Base-by-base conservation (phyloP, 1,140 invertebrate genomes). In the Drosophila jambulina region DNA sequence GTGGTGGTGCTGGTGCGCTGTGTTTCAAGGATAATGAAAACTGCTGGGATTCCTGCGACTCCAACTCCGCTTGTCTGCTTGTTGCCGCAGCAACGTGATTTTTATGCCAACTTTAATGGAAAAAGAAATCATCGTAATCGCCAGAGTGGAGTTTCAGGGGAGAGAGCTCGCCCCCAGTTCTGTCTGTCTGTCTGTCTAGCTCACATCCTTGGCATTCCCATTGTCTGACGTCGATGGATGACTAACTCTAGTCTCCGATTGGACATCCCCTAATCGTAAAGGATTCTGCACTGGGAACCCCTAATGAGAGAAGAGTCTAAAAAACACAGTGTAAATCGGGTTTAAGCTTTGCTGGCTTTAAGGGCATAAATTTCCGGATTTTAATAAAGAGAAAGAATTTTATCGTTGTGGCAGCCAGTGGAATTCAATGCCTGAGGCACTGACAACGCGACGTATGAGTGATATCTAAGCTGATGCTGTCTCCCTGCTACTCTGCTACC, bases 381-480 rank as follows among this genome's bases (percentile, higher is more conserved):
- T 38, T 12, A 56, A 54, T 12, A 54, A 17, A 29, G 10, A 29
- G 17, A 51, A 51, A 13, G 19, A 36, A 36, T 36, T 54, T 54
- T 36, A 54, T 21, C 49, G 49, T 2, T 27, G 23, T 9, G 25
- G n/a, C 21, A 13, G 7, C 32, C 32, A 12, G 12, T 38, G 56
- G 15, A 32, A 38, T 38, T 67, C 43, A 29, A 23, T 23, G 19
- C 48, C 9, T 21, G n/a, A 25, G 46, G 67, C 63, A 9, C 38
- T 68, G 77, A 75, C 84, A 83, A 87, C 40, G 80, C 43, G 80
- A 40, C 84, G 80, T 88, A 87, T 88, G 84, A 80, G 84, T 84
- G 76, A 87, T 83, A 78, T 81, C 53, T 62, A 62, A 78, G 64
- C 65, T 36, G 36, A 40, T 5, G 67, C 25, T 72, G 61, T 40